These are phyloP conservation scores for Zootoca vivipara DNA, from an alignment of 2,113 vertebrate species.

Conservation along the genomic window DNA sequence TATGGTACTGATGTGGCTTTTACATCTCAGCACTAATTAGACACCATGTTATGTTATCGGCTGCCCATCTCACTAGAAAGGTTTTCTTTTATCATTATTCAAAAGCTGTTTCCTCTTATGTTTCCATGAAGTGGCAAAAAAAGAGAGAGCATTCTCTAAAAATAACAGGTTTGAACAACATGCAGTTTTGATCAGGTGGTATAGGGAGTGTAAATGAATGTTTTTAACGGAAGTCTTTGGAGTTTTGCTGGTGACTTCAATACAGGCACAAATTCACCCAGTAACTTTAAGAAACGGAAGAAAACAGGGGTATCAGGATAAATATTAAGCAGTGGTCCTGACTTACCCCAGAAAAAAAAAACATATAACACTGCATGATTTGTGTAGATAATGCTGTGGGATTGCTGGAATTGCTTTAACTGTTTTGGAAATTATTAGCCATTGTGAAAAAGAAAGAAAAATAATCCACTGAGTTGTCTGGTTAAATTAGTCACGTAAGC, in stretches of 20 bases:
- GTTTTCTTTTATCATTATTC: slow-evolving; percentile 32
- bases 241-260: background rate
- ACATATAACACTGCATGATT: slow-evolving; percentile 35
- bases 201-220: slow-evolving; percentile 35
- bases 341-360: slow-evolving; percentile 44
- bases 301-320: slow-evolving; percentile 53
- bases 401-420: slow-evolving; percentile 36
- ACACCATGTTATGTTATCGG: slow-evolving; percentile 13
- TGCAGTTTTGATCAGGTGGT: slow-evolving; percentile 69
- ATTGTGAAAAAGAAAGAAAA: slow-evolving; percentile 1
- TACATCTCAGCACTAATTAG: slow-evolving; percentile 27
- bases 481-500: slow-evolving; percentile 8
- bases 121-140: slow-evolving; percentile 54
- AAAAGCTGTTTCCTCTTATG: slow-evolving; percentile 21
- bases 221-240: background rate
- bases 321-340: slow-evolving; percentile 46
- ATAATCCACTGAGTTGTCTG: background rate
- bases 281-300: slow-evolving; percentile 60
- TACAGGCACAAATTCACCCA: slow-evolving; percentile 22
- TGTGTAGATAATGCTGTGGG: slow-evolving; percentile 15
- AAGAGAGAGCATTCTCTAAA: slow-evolving; percentile 47
- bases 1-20: slow-evolving; percentile 10
- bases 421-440: slow-evolving; percentile 20
- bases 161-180: slow-evolving; percentile 52
- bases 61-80: slow-evolving; percentile 30